Percentiles rank a stretch among this genome's conserved stretches.
phyloP scores from a whole-genome alignment of 2,888 invertebrate species.

The Lasioglossum pauxillum region DNA sequence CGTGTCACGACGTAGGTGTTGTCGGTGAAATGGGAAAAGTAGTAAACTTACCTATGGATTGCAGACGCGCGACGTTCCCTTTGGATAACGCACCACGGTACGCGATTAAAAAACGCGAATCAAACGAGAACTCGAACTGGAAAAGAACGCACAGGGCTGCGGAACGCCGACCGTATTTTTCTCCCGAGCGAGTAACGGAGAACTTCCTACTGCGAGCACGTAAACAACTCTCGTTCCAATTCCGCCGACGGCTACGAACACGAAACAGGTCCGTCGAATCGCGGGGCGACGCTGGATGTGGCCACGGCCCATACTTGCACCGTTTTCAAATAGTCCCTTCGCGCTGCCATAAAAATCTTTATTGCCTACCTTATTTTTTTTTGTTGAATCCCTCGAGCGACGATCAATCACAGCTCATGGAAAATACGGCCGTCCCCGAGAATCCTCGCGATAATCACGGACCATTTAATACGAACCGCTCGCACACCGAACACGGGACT shows the following conservation, averaged over 20 bases:
- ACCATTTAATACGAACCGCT: conserved; percentile 48
- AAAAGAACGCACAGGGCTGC: conserved; percentile 31
- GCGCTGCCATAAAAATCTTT: background rate
- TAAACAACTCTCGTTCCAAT: conserved; percentile 79
- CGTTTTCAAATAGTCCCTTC: conserved; percentile 77
- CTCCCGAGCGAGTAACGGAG: conserved; percentile 34
- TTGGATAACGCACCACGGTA: conserved; percentile 43
- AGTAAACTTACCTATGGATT: conserved; percentile 60
- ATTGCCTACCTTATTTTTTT: conserved; percentile 37
- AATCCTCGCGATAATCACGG: conserved; percentile 9
- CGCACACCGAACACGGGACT: conserved; percentile 65
- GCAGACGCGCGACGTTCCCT: conserved; percentile 45
- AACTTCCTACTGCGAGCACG: conserved; percentile 63
- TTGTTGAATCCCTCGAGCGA: conserved; percentile 14
- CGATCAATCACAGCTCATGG: conserved; percentile 13
- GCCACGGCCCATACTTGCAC: conserved; percentile 72
- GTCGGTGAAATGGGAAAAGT: conserved; percentile 45
- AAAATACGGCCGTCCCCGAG: background rate
- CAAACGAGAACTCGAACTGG: conserved; percentile 18
- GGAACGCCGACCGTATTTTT: conserved; percentile 34
- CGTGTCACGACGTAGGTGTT: conserved; percentile 2
- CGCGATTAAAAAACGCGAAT: conserved; percentile 18
- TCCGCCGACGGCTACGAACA: conserved; percentile 72
- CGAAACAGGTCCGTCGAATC: conserved; percentile 77
- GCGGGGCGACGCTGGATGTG: conserved; percentile 75